These are phyloP conservation scores for Hyposoter dolosus DNA, from an alignment of 2,888 invertebrate species.

Conservation along the genomic window DNA sequence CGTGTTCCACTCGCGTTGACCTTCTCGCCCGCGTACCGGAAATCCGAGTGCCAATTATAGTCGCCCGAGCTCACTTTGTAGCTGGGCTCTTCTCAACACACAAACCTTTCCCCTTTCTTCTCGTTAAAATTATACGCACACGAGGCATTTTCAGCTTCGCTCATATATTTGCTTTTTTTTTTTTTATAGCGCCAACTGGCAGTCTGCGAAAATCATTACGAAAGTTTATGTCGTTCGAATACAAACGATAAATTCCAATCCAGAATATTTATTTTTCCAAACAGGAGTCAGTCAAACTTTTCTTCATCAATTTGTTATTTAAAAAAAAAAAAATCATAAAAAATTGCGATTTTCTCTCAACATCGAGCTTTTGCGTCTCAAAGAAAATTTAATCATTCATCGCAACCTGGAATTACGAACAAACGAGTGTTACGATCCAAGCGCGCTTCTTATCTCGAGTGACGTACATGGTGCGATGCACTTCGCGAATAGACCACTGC, in stretches of 20 bases:
- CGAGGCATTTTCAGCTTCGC: not conserved
- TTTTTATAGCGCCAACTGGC: not conserved
- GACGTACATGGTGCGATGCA: constrained; percentile 74
- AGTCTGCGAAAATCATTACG: not conserved
- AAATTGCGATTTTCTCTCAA: not conserved
- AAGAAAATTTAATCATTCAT: not conserved
- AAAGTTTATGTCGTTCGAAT: not conserved
- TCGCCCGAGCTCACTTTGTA: constrained; percentile 60
- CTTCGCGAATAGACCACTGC: constrained; percentile 72
- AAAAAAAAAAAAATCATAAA: too few species aligned
- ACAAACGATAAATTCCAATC: not conserved
- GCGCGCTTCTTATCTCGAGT: constrained; percentile 35
- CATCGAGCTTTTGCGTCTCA: not conserved
- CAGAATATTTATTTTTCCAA: not conserved
- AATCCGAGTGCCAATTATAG: constrained; percentile 73
- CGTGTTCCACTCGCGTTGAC: constrained; percentile 72
- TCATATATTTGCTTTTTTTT: not conserved
- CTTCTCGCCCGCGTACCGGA: constrained; percentile 76
- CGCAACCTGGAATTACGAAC: not conserved
- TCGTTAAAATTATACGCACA: not conserved
- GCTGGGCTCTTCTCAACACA: constrained; percentile 24
- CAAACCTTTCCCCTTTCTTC: not conserved
- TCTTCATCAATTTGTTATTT: not conserved
- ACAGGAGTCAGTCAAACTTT: not conserved
- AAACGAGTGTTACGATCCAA: not conserved